Base-by-base conservation (phyloP, 1,140 invertebrate species). In the Listronotus oregonensis region DNA sequence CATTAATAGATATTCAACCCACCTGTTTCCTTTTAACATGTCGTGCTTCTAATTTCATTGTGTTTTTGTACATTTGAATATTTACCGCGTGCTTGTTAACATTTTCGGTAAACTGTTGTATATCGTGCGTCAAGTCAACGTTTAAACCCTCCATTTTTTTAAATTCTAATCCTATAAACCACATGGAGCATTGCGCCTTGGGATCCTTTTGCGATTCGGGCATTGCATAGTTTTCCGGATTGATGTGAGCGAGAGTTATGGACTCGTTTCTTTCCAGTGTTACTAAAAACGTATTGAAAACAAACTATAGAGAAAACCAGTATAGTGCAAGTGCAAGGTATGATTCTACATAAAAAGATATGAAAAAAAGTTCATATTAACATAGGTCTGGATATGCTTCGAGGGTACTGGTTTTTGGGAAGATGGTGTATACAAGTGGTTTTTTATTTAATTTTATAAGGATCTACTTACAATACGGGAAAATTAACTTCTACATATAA, bases 81-180 rank as follows among this genome's bases (percentile, higher is more conserved):
- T 88, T 90, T 77, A 81, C 77, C 0, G 86, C 86, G 74, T 87
- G 84, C 67, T 83, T 82, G 68, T 84, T 83, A 3, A 88, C 90
- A 39, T 86, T 85, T 69, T 95, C 91, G 8, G 91, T 94, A 79
- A 98, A 97, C 34, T 85, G 86, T 71, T 90, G 88, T 66, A 98
- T 97, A 75, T 96, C 96, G 71, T 89, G 89, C 0, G 95, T 98
- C 12, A 99, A 85, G 81, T 99, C 94, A 46, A 98, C 86, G 75
- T 96, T 96, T 12, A 93, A 80, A 79, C 90, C 92, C 78, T 91
- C 88, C 10, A 88, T 86, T 80, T 94, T 95, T 67, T 90, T 87
- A 77, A 99, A 98, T 51, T 91, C 86, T 14, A 99, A 80, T 2
- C 97, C 97, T 74, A 99, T 96, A 77, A 98, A 98, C 97, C 97